These are phyloP conservation scores for Pelodiscus sinensis DNA, from an alignment of 2,113 vertebrate genomes.

Conservation along the genomic window DNA sequence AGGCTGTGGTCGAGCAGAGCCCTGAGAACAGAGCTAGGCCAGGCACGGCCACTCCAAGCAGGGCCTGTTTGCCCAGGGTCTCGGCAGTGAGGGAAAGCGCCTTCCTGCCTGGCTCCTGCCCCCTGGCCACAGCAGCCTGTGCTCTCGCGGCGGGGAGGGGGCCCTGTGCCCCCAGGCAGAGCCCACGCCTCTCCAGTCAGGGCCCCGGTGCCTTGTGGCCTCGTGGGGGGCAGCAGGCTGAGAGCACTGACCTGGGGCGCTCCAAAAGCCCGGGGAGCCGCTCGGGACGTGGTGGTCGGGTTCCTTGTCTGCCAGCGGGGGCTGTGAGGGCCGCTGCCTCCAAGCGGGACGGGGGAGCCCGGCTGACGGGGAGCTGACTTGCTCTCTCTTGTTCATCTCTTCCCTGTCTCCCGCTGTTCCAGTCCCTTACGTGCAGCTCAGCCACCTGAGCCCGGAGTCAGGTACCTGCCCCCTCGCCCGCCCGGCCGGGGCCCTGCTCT, in stretches of 20 bases:
- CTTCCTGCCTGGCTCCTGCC: background rate
- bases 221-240: background rate
- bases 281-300: too few relatives aligned
- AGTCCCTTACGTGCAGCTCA: slow-evolving; percentile 95
- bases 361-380: slow-evolving; percentile 68
- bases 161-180: background rate
- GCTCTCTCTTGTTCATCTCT: slow-evolving; percentile 81
- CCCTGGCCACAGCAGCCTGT: background rate
- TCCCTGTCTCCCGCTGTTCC: slow-evolving; percentile 78
- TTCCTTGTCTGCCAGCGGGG: too few relatives aligned
- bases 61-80: background rate
- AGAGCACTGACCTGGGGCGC: background rate
- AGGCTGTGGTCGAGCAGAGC: background rate
- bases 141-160: background rate
- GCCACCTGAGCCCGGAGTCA: slow-evolving; percentile 92
- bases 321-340: too few relatives aligned
- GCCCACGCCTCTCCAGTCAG: background rate
- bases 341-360: background rate
- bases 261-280: too few relatives aligned
- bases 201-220: background rate
- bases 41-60: slow-evolving; percentile 3
- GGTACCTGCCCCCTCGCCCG: slow-evolving; percentile 80
- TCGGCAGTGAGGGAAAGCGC: background rate
- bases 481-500: slow-evolving; percentile 52
- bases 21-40: slow-evolving; percentile 9